These are phyloP conservation scores for Cavia porcellus DNA, from an alignment of 2,113 vertebrate genomes.

Conservation along the genomic window DNA sequence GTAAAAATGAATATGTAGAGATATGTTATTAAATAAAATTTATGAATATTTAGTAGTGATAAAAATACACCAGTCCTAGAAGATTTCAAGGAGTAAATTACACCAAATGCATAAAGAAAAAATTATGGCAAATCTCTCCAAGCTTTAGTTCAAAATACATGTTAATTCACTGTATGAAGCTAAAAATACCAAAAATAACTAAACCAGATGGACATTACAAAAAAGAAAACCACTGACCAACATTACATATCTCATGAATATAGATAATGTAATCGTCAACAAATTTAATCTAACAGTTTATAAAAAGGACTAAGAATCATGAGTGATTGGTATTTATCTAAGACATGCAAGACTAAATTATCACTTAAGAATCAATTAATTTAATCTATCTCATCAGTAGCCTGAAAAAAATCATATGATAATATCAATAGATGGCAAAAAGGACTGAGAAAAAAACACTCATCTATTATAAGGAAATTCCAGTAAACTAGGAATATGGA, in stretches of 20 bases:
- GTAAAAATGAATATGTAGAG: neutral
- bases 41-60: neutral
- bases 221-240: neutral
- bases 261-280: neutral
- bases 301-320: neutral
- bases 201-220: neutral
- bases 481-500: neutral
- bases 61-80: neutral
- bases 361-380: neutral
- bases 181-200: neutral
- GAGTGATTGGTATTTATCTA: neutral
- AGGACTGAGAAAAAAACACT: neutral
- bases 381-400: neutral
- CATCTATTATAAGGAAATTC: neutral
- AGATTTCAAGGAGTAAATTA: neutral
- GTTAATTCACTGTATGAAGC: neutral
- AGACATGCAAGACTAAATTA: neutral
- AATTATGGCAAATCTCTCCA: neutral
- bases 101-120: neutral
- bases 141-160: neutral
- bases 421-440: neutral
- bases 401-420: neutral
- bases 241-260: neutral
- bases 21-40: neutral
- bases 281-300: neutral